These are phyloP conservation scores for Cyclophora albipunctata DNA, from an alignment of 2,888 invertebrate species.

Conservation along the genomic window DNA sequence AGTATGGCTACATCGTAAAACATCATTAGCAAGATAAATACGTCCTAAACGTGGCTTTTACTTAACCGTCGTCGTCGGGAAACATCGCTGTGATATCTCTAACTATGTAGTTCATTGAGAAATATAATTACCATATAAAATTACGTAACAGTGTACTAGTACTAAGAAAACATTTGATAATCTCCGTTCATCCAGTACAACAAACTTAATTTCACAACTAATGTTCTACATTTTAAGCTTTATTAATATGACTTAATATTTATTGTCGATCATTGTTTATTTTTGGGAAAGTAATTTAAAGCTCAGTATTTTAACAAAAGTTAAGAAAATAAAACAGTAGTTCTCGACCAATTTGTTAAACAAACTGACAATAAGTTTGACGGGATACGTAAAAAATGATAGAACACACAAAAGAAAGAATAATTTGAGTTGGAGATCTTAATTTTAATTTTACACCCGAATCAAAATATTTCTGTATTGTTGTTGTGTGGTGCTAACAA, in stretches of 20 bases:
- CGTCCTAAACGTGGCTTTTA: slow-evolving; percentile 56
- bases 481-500: slow-evolving; percentile 65
- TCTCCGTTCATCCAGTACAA: slow-evolving; percentile 1
- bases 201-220: slow-evolving; percentile 20
- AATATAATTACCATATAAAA: too few relatives aligned
- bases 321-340: slow-evolving; percentile 33
- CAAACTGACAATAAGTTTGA: slow-evolving; percentile 42
- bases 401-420: slow-evolving; percentile 43
- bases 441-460: slow-evolving; percentile 73
- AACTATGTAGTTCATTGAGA: background rate
- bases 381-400: slow-evolving; percentile 49
- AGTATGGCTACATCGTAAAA: slow-evolving; percentile 63
- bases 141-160: too few relatives aligned
- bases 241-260: too few relatives aligned
- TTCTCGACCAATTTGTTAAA: slow-evolving; percentile 45
- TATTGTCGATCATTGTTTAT: too few relatives aligned
- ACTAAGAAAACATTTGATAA: background rate
- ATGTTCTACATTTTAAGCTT: too few relatives aligned
- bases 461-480: slow-evolving; percentile 63
- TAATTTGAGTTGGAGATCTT: slow-evolving; percentile 54
- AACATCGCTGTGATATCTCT: slow-evolving; percentile 16
- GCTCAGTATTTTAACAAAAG: slow-evolving; percentile 24
- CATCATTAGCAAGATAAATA: slow-evolving; percentile 71
- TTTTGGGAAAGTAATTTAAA: background rate
- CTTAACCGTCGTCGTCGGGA: slow-evolving; percentile 43